Conservation (phyloP, 2,797 vertebrate species). For the Passerculus sandwichensis region DNA sequence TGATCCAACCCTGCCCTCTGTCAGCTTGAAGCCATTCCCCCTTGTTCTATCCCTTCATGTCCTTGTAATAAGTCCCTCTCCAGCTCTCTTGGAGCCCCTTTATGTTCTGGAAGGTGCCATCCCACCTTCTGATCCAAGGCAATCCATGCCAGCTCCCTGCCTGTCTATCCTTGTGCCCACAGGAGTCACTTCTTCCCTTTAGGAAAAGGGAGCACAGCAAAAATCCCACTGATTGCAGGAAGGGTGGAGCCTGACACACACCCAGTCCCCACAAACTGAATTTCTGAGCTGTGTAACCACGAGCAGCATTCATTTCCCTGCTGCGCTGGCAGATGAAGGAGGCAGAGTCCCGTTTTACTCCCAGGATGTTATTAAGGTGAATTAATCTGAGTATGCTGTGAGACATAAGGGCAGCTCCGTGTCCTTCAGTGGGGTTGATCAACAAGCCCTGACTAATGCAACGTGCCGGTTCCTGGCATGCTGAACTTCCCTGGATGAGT, state of each 20-base stretch:
- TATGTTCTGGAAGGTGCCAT: neutral
- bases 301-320: neutral
- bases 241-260: neutral
- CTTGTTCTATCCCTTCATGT: neutral
- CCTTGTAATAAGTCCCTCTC: neutral
- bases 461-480: neutral
- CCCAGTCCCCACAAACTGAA: neutral
- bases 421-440: neutral
- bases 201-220: neutral
- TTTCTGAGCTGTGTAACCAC: neutral
- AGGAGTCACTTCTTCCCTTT: neutral
- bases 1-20: neutral
- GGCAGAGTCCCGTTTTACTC: neutral
- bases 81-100: neutral
- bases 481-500: neutral
- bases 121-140: neutral
- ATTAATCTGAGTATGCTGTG: neutral
- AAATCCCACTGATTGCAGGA: neutral
- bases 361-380: neutral
- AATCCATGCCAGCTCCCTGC: neutral
- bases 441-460: slow-evolving; percentile 29
- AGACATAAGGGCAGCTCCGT: neutral
- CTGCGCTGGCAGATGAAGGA: rapidly evolving
- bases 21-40: neutral
- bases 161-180: neutral